These are phyloP conservation scores for Xenops minutus DNA, from an alignment of 2,797 vertebrate species.

Conservation along the genomic window DNA sequence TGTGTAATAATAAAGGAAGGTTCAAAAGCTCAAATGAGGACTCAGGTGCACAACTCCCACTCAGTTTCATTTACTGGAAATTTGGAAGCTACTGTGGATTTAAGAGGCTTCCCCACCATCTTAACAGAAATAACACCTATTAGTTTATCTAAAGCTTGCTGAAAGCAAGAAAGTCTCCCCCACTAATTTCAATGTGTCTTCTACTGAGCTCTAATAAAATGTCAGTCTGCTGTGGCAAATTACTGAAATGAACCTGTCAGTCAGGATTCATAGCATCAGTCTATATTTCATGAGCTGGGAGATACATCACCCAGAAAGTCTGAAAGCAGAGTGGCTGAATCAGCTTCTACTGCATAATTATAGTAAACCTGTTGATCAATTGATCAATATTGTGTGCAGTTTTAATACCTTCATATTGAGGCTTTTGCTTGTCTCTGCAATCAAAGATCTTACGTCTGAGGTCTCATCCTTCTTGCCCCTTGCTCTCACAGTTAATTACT, in stretches of 20 bases:
- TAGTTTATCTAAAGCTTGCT: not conserved
- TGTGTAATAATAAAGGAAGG: not conserved
- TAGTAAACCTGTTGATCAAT: not conserved
- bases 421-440: conserved; percentile 23
- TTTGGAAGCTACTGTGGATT: not conserved
- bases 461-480: not conserved
- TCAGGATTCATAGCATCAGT: not conserved
- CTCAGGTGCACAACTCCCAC: not conserved
- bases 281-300: not conserved
- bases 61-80: not conserved
- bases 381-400: conserved; percentile 9
- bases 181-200: not conserved
- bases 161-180: not conserved
- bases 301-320: not conserved
- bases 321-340: not conserved
- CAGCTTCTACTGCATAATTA: not conserved
- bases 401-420: conserved; percentile 27
- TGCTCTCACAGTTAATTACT: conserved; percentile 32
- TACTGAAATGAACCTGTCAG: conserved; percentile 22
- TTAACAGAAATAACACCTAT: not conserved
- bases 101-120: not conserved
- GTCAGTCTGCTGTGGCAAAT: not conserved
- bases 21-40: not conserved
- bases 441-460: not conserved
- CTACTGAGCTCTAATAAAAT: not conserved